Base-by-base conservation (phyloP, 2,113 vertebrate species). In the Salvelinus sp. region DNA sequence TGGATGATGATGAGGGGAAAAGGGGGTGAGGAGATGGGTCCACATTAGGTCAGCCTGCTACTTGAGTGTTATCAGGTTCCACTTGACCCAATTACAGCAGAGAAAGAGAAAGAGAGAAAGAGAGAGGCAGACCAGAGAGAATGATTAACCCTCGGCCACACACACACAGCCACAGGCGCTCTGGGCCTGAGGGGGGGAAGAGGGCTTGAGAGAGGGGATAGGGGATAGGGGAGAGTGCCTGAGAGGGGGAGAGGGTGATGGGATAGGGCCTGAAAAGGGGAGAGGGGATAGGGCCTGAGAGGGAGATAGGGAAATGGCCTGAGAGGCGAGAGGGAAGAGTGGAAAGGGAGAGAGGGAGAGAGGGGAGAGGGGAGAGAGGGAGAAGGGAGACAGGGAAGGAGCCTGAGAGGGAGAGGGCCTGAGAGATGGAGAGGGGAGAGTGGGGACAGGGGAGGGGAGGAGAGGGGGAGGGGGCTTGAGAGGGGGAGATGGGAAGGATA, bases 1-100 rank as follows among this genome's bases (percentile, higher is more conserved):
- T 20, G 60, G 60, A 9, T 20, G 60, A n/a, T 25, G 63, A 25
- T 9, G 63, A 25, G 63, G 63, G 1, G 64, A 30, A 27, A 25
- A 25, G 25, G 22, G 20, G 22, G 62, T n/a, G 62, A 12, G 63
- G 63, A 23, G 63, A 23, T 10, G 64, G 64, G 27, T 5, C 14
- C 12, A 16, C 64, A 66, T 66, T 7, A 66, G 64, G 64, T 66
- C 73, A 70, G 69, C 79, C 69, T 69, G 73, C 44, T 71, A 9
- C 38, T 72, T 69, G 73, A 78, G 83, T 73, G 73, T 74, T 68
- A 74, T 83, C 70, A 57, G 74, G 69, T 80, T 79, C 76, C 62
- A 70, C 78, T 76, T 84, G 76, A 82, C 64, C 77, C 65, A 83
- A 69, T 88, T 60, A 57, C 25, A 80, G 50, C 28, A 62, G 33